Evolutionary conservation across 2,797 vertebrate genomes (phyloP).

Genomic region (Sebastes hubbsi): DNA sequence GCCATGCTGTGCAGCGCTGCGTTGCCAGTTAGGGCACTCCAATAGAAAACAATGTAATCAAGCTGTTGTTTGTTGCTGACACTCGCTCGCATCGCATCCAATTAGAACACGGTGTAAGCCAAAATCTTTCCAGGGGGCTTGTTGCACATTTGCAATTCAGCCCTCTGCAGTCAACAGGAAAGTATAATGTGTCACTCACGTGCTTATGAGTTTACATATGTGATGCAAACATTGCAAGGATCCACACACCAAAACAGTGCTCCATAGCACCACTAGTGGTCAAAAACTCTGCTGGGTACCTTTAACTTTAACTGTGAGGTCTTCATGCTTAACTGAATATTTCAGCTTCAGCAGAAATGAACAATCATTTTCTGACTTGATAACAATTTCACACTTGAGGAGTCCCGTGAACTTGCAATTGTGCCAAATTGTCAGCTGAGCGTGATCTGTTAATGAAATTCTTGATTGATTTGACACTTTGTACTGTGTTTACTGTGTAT

Average conservation of each 20-base stretch:
- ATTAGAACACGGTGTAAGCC: too few relatives aligned
- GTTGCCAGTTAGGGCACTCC: too few relatives aligned
- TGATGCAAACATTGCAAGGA: background rate
- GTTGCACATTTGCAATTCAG: too few relatives aligned
- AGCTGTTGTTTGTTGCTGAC: too few relatives aligned
- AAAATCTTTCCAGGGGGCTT: too few relatives aligned
- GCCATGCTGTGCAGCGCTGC: too few relatives aligned
- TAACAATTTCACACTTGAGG: background rate
- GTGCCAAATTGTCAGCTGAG: slow-evolving; percentile 12
- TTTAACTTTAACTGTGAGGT: background rate
- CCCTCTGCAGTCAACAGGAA: too few relatives aligned
- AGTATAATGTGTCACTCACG: too few relatives aligned
- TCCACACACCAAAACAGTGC: background rate
- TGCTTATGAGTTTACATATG: too few relatives aligned
- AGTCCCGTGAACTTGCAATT: background rate
- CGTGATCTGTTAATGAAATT: background rate
- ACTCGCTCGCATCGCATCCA: too few relatives aligned
- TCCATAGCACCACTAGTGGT: background rate
- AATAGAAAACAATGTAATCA: too few relatives aligned
- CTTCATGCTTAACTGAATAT: slow-evolving; percentile 2
- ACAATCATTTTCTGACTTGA: background rate
- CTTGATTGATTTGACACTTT: background rate
- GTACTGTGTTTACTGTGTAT: slow-evolving; percentile 14
- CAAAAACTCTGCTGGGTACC: background rate
- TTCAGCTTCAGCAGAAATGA: background rate